Evolutionary conservation across 2,888 invertebrate genomes (phyloP), one percentile per base, ranked within the genome.

Genomic region (Balanococcus diminutus): DNA sequence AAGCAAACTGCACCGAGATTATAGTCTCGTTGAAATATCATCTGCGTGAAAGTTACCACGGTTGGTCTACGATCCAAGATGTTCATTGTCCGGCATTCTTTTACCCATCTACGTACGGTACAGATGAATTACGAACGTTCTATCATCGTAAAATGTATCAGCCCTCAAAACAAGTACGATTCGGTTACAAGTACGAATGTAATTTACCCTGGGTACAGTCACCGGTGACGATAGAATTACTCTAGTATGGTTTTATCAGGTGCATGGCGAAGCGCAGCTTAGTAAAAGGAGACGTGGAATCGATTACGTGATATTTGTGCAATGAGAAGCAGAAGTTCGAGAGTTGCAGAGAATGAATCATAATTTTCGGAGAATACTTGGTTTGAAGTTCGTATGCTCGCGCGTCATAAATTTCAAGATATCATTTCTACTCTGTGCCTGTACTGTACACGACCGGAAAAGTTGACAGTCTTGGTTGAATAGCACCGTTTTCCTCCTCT

Each of bases 201-300:
- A 61, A 2, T 36, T 4, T 51, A n/a, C n/a, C 22, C 11, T 25
- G 61, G 28, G 2, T 16, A 16, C 4, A 28, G 14, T 3, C 67
- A 67, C 56, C 67, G 67, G 28, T 67, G 28, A 67, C 67, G 67
- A 67, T 31, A 67, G 11, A 67, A 11, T 9, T 3, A 16, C 16
- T 28, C 28, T 16, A 11, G 28, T 67, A 67, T 67, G 28, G 67
- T 67, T 67, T n/a, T 67, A 67, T 67, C 67, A 67, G 67, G 14
- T 67, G 67, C 67, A 56, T 56, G 56, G 56, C 28, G 28, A 67
- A 28, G 28, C 67, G 28, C 25, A 67, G n/a, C n/a, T n/a, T n/a
- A n/a, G n/a, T 67, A 67, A 25, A n/a, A 67, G 67, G 28, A 67
- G 67, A 67, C 67, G 67, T 67, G 67, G 67, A 67, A 67, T 67